phyloP scores from a whole-genome alignment of 2,113 vertebrate genomes.

The Gymnocephalus cernua region DNA sequence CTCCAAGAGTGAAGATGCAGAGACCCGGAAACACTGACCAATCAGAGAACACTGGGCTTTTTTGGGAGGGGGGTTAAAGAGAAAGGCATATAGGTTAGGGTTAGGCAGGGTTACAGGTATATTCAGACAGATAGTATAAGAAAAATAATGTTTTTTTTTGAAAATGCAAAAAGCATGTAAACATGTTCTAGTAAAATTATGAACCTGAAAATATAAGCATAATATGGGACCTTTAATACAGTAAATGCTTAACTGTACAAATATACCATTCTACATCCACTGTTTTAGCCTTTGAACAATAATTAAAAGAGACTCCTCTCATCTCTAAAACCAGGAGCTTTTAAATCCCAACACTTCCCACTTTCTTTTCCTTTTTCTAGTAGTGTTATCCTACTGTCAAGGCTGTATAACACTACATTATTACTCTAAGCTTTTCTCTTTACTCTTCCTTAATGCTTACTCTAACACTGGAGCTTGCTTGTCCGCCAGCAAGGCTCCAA shows the following conservation, averaged over 20 bases:
- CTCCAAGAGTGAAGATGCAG: too few relatives aligned
- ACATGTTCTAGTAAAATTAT: too few relatives aligned
- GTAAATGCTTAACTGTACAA: background rate
- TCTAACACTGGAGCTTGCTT: slow-evolving; percentile 13
- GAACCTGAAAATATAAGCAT: too few relatives aligned
- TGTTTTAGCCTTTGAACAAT: background rate
- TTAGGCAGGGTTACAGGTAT: too few relatives aligned
- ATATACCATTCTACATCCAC: background rate
- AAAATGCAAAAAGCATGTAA: too few relatives aligned
- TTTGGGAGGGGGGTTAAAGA: too few relatives aligned
- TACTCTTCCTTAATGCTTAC: slow-evolving; percentile 19
- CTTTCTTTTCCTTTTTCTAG: background rate
- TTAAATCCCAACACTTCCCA: slow-evolving; percentile 3
- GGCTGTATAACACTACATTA: slow-evolving; percentile 19
- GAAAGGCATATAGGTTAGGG: too few relatives aligned
- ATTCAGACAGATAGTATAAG: too few relatives aligned
- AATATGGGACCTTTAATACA: too few relatives aligned
- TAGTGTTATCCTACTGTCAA: slow-evolving; percentile 12
- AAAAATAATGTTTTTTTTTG: too few relatives aligned
- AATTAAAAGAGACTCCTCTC: background rate
- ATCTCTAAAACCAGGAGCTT: background rate
- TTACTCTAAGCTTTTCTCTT: slow-evolving; percentile 19
- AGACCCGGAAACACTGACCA: too few relatives aligned
- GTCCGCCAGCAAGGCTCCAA: slow-evolving; percentile 44
- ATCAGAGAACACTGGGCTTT: too few relatives aligned